Conservation (phyloP, 2,888 invertebrate species). For the Smittia aterrima region DNA sequence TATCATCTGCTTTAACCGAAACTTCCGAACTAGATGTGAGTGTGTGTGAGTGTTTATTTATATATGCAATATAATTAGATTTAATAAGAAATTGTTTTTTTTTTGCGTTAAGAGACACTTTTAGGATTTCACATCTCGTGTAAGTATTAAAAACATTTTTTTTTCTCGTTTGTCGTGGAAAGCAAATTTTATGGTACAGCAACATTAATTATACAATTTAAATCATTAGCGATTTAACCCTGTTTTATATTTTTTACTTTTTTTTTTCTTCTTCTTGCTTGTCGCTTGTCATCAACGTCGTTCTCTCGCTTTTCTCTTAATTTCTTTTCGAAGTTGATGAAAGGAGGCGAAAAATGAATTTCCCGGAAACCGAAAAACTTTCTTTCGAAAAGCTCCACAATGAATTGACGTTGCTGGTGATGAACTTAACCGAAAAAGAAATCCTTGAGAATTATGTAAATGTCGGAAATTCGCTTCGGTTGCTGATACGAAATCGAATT, state of each 20-base stretch:
- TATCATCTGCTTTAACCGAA: conserved; percentile 22
- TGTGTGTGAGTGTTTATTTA: not conserved
- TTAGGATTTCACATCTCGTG: conserved; percentile 21
- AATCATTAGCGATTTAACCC: conserved; percentile 41
- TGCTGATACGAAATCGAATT: not conserved
- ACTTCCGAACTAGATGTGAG: conserved; percentile 19
- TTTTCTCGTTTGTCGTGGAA: not conserved
- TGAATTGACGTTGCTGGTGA: conserved; percentile 24
- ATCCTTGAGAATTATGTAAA: conserved; percentile 1
- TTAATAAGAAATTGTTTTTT: conserved; percentile 1
- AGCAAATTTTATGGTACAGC: conserved; percentile 22
- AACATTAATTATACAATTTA: conserved; percentile 32
- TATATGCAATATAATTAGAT: not conserved
- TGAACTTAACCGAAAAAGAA: not conserved
- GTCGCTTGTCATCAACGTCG: conserved; percentile 33
- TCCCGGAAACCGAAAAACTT: not conserved
- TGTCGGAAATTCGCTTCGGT: not conserved
- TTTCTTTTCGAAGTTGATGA: not conserved
- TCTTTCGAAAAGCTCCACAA: not conserved
- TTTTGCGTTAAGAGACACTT: conserved; percentile 22
- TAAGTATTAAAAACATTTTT: conserved; percentile 11
- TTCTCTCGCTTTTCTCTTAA: not conserved
- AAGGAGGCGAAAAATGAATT: not conserved
- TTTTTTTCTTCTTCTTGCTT: conserved; percentile 20
- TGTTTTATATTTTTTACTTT: too few species aligned